phyloP scores from a whole-genome alignment of 2,888 invertebrate species.

The Troglohyphantes excavatus region DNA sequence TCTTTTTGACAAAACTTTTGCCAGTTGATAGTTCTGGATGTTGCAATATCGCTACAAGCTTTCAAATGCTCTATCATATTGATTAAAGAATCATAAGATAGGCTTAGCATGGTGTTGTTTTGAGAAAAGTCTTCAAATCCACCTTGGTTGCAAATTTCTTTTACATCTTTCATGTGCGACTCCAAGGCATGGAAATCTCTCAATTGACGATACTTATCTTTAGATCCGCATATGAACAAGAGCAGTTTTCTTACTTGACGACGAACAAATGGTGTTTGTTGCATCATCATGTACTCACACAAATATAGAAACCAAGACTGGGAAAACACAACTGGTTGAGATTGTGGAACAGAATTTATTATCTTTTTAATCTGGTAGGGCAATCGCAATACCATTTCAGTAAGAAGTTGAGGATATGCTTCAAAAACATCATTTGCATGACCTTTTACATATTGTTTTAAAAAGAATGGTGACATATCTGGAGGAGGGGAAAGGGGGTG shows the following conservation, averaged over 20 bases:
- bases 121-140: conserved; percentile 78
- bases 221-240: conserved; percentile 95
- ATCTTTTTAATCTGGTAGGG: conserved; percentile 94
- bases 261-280: conserved; percentile 92
- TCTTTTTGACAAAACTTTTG: conserved; percentile 92
- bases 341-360: conserved; percentile 69
- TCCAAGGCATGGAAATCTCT: conserved; percentile 96
- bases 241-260: conserved; percentile 94
- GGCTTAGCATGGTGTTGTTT: conserved; percentile 80
- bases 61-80: conserved; percentile 97
- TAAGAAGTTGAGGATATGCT: conserved; percentile 95
- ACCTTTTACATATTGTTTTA: conserved; percentile 90
- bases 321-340: conserved; percentile 83
- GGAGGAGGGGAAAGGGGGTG: conserved; percentile 89
- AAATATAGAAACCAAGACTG: conserved; percentile 90
- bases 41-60: conserved; percentile 95
- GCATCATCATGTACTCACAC: conserved; percentile 97
- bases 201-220: conserved; percentile 96
- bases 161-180: conserved; percentile 87
- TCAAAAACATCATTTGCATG: conserved; percentile 96
- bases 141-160: conserved; percentile 81
- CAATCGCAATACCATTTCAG: conserved; percentile 95
- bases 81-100: conserved; percentile 95
- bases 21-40: conserved; percentile 96
- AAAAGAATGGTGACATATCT: conserved; percentile 97